Evolutionary conservation across 2,113 vertebrate genomes (phyloP), one percentile per base, ranked within the genome.

Genomic region (Brachypteracias leptosomus): DNA sequence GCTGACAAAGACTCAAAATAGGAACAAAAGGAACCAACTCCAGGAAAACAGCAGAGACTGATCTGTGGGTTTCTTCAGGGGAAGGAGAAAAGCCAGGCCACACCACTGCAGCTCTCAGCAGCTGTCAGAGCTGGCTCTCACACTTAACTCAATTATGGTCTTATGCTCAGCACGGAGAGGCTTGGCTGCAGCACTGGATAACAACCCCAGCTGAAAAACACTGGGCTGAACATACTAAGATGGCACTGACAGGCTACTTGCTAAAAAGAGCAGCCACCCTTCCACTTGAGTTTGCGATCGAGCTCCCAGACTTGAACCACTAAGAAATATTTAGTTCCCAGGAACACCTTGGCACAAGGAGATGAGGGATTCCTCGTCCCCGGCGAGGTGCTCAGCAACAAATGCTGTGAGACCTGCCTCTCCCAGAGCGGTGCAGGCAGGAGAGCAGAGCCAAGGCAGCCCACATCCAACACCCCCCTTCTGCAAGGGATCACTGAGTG

Each of bases 331-430:
- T 40, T 16, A 25, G 10, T 47, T 36, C 75, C 54, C 54, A 36
- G 71, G 61, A 72, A 59, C 36, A 1, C 86, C 85, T 77, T 57
- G 44, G 58, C 81, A 67, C 11, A 15, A 25, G 36, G 11, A 74
- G 19, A 55, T 55, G 13, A 73, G 66, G 29, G 26, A 33, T 18
- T 3, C 47, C 35, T 33, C 57, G 18, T 16, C 26, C 46, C 8
- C n/a, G 0, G 20, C 11, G 42, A 83, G 22, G 18, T 4, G 15
- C 44, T 54, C 65, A 22, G 66, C 42, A 52, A 24, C 36, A 35
- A 31, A 20, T 0, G 3, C 19, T 2, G 26, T 0, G 1, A 13
- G 10, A 28, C 25, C 46, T 38, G 13, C 40, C 63, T 36, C 57
- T 76, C 47, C 57, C 40, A 51, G 29, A 36, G 38, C 0, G 7